Evolutionary conservation across 2,888 invertebrate genomes (phyloP).

Genomic region (Zonitis immaculata): DNA sequence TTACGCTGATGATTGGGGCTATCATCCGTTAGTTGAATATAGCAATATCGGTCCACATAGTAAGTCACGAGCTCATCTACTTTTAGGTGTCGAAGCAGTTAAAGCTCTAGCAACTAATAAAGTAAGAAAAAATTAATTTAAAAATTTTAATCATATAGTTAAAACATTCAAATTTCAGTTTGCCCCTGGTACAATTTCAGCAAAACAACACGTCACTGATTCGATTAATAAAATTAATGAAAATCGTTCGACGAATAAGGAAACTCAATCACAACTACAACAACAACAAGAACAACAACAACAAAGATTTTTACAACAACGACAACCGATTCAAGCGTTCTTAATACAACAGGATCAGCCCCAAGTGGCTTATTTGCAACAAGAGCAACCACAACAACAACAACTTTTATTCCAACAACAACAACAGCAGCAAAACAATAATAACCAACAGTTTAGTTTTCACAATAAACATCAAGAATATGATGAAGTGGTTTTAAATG

Average conservation of each 20-base stretch:
- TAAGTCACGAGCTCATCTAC: slow-evolving; percentile 52
- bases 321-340: slow-evolving; percentile 16
- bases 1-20: slow-evolving; percentile 60
- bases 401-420: slow-evolving; percentile 1
- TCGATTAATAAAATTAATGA: slow-evolving; percentile 20
- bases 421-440: slow-evolving; percentile 5
- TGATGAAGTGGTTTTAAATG: slow-evolving; percentile 12
- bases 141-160: too few relatives aligned
- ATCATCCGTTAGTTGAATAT: slow-evolving; percentile 59
- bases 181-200: slow-evolving; percentile 7
- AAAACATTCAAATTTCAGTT: slow-evolving; percentile 8
- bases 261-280: slow-evolving; percentile 2
- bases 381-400: slow-evolving; percentile 7
- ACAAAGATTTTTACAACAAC: slow-evolving; percentile 7
- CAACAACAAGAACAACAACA: slow-evolving; percentile 13
- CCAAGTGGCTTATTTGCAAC: background rate
- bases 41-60: slow-evolving; percentile 52
- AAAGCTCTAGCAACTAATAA: slow-evolving; percentile 45
- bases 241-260: background rate
- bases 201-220: slow-evolving; percentile 16
- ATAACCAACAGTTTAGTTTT: background rate
- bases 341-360: slow-evolving; percentile 12
- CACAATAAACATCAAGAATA: slow-evolving; percentile 8
- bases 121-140: slow-evolving; percentile 26
- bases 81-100: slow-evolving; percentile 55